Conservation (phyloP, 2,113 vertebrate genomes). For the Laticauda laticaudata region DNA sequence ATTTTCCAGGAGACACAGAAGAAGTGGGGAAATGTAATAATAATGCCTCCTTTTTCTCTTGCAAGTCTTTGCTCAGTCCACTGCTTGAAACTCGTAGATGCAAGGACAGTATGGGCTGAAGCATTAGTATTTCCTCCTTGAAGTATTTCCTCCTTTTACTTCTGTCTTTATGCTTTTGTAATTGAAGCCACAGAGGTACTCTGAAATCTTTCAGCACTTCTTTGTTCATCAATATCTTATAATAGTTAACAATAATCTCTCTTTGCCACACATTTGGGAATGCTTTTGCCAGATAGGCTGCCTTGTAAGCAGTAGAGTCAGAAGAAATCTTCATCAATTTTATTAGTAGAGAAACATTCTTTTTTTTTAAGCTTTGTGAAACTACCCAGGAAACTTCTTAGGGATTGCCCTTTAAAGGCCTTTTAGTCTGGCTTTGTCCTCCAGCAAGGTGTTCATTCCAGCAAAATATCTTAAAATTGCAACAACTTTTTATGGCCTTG, state of each 20-base stretch:
- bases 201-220: neutral
- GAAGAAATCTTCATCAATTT: conserved; percentile 19
- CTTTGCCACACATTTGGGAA: conserved; percentile 9
- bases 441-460: neutral
- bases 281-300: neutral
- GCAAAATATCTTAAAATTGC: neutral
- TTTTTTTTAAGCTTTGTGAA: neutral
- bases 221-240: neutral
- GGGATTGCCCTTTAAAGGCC: neutral
- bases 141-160: neutral
- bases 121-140: neutral
- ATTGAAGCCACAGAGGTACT: neutral
- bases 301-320: conserved; percentile 2
- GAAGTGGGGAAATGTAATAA: neutral
- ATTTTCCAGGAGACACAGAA: neutral
- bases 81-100: neutral
- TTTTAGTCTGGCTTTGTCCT: neutral
- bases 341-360: neutral
- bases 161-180: neutral
- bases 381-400: neutral
- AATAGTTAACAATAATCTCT: conserved; percentile 15
- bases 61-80: neutral
- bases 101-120: neutral
- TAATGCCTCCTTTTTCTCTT: neutral
- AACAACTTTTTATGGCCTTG: neutral